Percentiles rank a stretch among this genome's conserved stretches.
Conservation (phyloP, 2,113 vertebrate genomes). For the Antigone vipio region DNA sequence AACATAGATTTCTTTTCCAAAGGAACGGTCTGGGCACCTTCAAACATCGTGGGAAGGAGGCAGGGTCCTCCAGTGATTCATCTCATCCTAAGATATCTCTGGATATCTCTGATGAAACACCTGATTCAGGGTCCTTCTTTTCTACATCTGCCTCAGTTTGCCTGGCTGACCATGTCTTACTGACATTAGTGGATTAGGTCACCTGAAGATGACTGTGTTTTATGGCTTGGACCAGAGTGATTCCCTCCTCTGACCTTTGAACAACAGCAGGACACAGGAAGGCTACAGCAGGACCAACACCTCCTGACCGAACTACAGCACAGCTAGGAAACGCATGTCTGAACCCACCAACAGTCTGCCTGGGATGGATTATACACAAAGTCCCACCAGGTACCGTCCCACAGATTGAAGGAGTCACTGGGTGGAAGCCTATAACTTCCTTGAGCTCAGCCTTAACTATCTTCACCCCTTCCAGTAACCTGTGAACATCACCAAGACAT, state of each 20-base stretch:
- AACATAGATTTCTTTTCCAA: not conserved
- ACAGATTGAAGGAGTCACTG: not conserved
- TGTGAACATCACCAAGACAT: not conserved
- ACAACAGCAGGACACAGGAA: not conserved
- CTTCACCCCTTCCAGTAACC: not conserved
- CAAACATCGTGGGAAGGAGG: not conserved
- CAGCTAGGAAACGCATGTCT: not conserved
- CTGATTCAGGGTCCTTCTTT: not conserved
- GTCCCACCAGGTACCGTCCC: not conserved
- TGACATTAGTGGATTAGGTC: not conserved
- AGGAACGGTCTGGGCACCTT: not conserved
- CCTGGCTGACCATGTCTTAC: not conserved
- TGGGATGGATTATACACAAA: not conserved
- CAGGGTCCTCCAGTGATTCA: not conserved
- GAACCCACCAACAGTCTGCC: not conserved
- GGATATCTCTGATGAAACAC: not conserved
- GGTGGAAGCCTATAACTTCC: not conserved
- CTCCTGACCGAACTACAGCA: accelerated
- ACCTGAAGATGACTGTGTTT: not conserved
- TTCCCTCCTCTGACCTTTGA: not conserved
- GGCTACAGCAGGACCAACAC: not conserved
- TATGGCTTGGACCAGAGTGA: not conserved
- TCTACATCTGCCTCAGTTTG: not conserved
- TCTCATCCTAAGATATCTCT: not conserved
- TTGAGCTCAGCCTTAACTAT: not conserved